Conservation (phyloP, 1,140 invertebrate genomes). For the Drosophila kohkoa region DNA sequence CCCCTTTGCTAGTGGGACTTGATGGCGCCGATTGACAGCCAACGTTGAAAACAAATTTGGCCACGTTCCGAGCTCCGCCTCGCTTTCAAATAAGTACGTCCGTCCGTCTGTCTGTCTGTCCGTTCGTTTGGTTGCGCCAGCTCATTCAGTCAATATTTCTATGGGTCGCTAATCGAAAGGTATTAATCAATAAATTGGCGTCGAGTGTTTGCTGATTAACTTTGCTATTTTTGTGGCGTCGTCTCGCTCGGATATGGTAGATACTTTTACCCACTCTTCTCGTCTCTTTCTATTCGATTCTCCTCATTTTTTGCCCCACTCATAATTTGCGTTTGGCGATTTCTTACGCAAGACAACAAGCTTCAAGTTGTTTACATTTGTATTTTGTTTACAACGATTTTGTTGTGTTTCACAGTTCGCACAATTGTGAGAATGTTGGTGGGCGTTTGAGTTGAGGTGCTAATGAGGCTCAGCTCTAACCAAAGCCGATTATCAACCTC, state of each 20-base stretch:
- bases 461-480: constrained; percentile 52
- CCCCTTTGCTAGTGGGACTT: constrained; percentile 6
- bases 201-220: constrained; percentile 74
- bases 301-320: not conserved
- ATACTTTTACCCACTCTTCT: not conserved
- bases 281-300: not conserved
- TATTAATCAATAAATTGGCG: constrained; percentile 77
- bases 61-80: not conserved
- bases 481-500: constrained; percentile 34
- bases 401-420: constrained; percentile 14
- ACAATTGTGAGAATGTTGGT: constrained; percentile 48
- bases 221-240: constrained; percentile 64
- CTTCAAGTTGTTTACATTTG: constrained; percentile 59
- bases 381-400: constrained; percentile 53
- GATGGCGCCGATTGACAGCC: constrained; percentile 35
- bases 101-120: not conserved
- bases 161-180: constrained; percentile 67
- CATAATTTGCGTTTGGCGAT: constrained; percentile 15
- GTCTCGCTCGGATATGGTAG: constrained; percentile 20
- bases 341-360: constrained; percentile 51
- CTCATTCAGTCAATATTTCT: constrained; percentile 49
- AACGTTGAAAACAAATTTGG: constrained; percentile 45
- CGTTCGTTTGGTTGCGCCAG: not conserved
- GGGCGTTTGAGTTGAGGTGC: constrained; percentile 53
- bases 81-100: constrained; percentile 18